phyloP scores from a whole-genome alignment of 1,140 invertebrate genomes.

The Ceratitis capitata region DNA sequence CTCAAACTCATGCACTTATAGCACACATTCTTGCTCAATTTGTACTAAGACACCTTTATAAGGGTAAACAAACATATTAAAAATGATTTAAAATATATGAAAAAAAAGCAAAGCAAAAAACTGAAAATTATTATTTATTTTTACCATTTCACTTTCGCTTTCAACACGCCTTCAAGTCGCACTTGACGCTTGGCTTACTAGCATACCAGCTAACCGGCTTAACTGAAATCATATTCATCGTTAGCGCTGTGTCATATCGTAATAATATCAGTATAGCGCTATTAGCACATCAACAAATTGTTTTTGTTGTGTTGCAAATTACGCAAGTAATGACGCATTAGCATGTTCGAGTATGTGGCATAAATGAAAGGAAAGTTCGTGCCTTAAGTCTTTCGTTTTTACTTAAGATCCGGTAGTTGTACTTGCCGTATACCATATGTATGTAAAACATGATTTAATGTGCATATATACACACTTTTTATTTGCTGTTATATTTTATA shows the following conservation, averaged over 20 bases:
- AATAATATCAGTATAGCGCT: background rate
- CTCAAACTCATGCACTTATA: background rate
- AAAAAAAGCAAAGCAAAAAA: background rate
- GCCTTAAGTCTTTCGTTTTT: constrained; percentile 16
- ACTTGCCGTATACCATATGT: background rate
- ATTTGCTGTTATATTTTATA: background rate
- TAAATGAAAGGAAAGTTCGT: constrained; percentile 21
- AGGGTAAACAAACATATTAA: background rate
- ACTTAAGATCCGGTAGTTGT: background rate
- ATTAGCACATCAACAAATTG: background rate
- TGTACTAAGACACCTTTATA: background rate
- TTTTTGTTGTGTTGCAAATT: background rate
- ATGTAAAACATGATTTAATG: background rate
- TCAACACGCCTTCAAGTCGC: background rate
- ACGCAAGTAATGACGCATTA: constrained; percentile 2
- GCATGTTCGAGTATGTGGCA: background rate
- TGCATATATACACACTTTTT: too few species aligned
- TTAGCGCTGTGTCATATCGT: background rate
- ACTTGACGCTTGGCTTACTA: constrained; percentile 3
- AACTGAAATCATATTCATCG: background rate
- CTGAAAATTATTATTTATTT: background rate
- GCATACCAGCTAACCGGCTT: background rate
- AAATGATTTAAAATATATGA: too few species aligned
- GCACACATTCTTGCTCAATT: background rate
- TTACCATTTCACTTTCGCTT: background rate